Base-by-base conservation (phyloP, 1,140 invertebrate genomes). In the Drosophila tani region DNA sequence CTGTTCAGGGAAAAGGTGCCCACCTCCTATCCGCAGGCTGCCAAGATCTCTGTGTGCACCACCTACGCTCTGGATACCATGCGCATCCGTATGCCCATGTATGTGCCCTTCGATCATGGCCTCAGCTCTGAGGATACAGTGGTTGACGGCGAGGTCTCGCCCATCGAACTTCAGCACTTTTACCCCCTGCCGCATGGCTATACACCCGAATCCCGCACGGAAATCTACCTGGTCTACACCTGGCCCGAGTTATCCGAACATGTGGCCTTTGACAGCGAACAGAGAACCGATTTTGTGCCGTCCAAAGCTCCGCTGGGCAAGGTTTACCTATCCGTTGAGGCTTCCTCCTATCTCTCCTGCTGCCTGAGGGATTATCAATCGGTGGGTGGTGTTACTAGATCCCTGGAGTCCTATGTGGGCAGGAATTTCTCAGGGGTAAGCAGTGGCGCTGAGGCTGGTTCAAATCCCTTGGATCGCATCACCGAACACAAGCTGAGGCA, bases 201-300 rank as follows among this genome's bases (percentile, higher is more conserved):
- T 41, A 95, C 95, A 27, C 95, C 95, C 51, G 97, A 98, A 94
- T 97, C 97, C 5, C 94, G 95, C 67, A 96, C 96, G 50, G 95
- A 96, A 93, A 94, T 98, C 29, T 94, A 96, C 69, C 93, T 99
- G 4, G 96, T 96, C 87, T 96, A 96, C n/a, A 96, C 96, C 9
- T 99, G 98, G 98, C 96, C 96, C 3, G 94, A 96, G 91, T 93
- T 99, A 51, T 95, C 96, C 5, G 98, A 99, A 91, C 96, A 97
- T 92, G 95, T 97, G 35, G 95, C 99, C 32, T 95, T 98, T 2
- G 98, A 99, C 88, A 97, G 96, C 76, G 96, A 97, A 90, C 95
- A 95, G 63, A 97, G 97, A 91, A 96, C 96, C 43, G 97, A 99
- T 93, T 96, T 99, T 80, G 96, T 98, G 88, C 97, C 98, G 11